These are phyloP conservation scores for Hemicrepidius hirtus DNA, from an alignment of 2,888 invertebrate species.

Conservation along the genomic window DNA sequence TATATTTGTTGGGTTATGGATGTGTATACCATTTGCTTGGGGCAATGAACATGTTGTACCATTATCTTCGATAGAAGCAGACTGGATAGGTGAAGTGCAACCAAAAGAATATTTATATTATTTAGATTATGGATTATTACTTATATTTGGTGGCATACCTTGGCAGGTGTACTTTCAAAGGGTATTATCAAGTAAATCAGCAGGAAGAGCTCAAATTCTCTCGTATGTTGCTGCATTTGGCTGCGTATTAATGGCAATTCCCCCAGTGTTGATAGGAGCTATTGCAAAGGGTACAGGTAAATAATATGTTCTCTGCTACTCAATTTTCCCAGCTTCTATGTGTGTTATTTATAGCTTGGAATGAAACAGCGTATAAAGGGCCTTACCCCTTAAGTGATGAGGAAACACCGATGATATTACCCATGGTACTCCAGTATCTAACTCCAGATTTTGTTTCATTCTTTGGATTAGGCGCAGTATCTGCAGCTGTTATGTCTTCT, in stretches of 20 bases:
- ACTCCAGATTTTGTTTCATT: constrained; percentile 98
- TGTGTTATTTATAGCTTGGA: constrained; percentile 84
- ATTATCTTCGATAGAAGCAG: constrained; percentile 86
- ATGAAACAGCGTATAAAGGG: constrained; percentile 90
- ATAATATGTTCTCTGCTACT: constrained; percentile 60
- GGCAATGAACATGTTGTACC: constrained; percentile 89
- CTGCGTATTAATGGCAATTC: constrained; percentile 97
- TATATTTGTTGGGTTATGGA: constrained; percentile 98
- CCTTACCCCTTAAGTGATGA: constrained; percentile 83
- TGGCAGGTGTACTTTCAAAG: constrained; percentile 99
- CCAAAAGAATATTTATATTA: constrained; percentile 86
- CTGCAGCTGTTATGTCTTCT: constrained; percentile 99
- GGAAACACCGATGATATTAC: constrained; percentile 95
- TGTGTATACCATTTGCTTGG: constrained; percentile 98
- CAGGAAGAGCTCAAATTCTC: constrained; percentile 92
- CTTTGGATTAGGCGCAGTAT: constrained; percentile 98
- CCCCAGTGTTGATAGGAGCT: constrained; percentile 97
- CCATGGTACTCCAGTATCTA: constrained; percentile 96
- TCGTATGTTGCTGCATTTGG: constrained; percentile 97
- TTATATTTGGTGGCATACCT: constrained; percentile 97
- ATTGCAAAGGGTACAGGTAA: constrained; percentile 96
- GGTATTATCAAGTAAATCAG: constrained; percentile 96
- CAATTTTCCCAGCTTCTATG: background rate
- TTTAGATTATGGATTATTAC: constrained; percentile 89
- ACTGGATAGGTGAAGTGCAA: constrained; percentile 91